phyloP scores from a whole-genome alignment of 1,140 invertebrate species.

The Pteromalus puparum region DNA sequence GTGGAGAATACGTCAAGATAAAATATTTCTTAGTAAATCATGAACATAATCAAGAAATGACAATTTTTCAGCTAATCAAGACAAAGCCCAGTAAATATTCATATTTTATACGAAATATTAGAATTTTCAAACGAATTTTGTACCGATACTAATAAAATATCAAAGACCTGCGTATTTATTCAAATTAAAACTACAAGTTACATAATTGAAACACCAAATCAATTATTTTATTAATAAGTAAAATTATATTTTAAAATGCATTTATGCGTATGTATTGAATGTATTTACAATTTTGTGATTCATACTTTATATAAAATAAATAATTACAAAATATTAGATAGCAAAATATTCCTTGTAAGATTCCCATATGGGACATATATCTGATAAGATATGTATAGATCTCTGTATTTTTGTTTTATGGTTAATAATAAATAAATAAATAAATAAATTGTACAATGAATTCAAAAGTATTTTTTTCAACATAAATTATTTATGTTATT shows the following conservation, averaged over 20 bases:
- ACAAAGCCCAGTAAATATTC: not conserved
- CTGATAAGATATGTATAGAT: too few species aligned
- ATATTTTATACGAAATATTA: not conserved
- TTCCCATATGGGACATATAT: too few species aligned
- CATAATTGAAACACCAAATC: not conserved
- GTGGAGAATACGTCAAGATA: not conserved
- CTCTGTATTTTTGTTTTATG: too few species aligned
- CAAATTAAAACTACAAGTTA: not conserved
- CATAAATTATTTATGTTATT: too few species aligned
- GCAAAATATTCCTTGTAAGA: too few species aligned
- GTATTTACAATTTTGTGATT: too few species aligned
- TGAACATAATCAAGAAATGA: not conserved
- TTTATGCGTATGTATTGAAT: too few species aligned
- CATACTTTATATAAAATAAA: too few species aligned
- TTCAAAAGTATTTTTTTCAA: too few species aligned
- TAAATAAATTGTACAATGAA: too few species aligned
- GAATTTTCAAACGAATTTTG: not conserved
- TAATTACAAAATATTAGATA: too few species aligned
- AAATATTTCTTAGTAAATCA: not conserved
- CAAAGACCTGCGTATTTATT: not conserved
- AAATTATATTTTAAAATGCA: not conserved
- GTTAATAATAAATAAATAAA: too few species aligned
- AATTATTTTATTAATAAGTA: not conserved
- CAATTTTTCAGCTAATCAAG: not conserved
- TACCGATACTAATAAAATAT: not conserved